Evolutionary conservation across 1,140 invertebrate genomes (phyloP).

Genomic region (Medauroidea extradentata): DNA sequence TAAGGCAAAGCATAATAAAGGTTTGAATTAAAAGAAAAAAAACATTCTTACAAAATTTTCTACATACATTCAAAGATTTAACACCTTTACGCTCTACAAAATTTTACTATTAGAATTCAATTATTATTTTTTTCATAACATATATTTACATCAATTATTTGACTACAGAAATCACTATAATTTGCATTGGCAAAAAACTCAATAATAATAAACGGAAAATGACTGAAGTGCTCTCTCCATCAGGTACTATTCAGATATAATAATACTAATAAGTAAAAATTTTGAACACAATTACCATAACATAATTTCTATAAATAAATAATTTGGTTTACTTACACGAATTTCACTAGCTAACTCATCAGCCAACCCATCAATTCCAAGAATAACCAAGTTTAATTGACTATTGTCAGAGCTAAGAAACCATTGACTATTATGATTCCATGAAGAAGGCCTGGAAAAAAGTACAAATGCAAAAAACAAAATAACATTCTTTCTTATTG

Average conservation of each 20-base stretch:
- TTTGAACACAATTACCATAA: neutral
- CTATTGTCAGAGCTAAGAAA: slow-evolving; percentile 61
- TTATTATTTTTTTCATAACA: too few species aligned
- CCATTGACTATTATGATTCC: slow-evolving; percentile 64
- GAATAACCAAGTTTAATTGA: slow-evolving; percentile 67
- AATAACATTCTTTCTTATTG: neutral
- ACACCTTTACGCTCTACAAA: too few species aligned
- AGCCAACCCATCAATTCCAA: slow-evolving; percentile 72
- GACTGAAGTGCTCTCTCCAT: neutral
- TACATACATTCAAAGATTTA: too few species aligned
- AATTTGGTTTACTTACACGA: slow-evolving; percentile 59
- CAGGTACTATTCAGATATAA: neutral
- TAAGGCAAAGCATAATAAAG: too few species aligned
- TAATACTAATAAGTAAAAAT: neutral
- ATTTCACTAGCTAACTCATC: slow-evolving; percentile 76
- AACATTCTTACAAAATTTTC: too few species aligned
- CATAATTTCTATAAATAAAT: too few species aligned
- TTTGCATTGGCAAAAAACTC: too few species aligned
- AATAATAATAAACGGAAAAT: too few species aligned
- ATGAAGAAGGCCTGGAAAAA: slow-evolving; percentile 55
- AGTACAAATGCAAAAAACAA: slow-evolving; percentile 20
- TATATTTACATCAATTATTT: too few species aligned
- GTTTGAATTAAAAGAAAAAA: too few species aligned
- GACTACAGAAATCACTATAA: too few species aligned
- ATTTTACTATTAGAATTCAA: too few species aligned